Conservation (phyloP, 1,140 invertebrate genomes). For the Neodiprion virginianus region DNA sequence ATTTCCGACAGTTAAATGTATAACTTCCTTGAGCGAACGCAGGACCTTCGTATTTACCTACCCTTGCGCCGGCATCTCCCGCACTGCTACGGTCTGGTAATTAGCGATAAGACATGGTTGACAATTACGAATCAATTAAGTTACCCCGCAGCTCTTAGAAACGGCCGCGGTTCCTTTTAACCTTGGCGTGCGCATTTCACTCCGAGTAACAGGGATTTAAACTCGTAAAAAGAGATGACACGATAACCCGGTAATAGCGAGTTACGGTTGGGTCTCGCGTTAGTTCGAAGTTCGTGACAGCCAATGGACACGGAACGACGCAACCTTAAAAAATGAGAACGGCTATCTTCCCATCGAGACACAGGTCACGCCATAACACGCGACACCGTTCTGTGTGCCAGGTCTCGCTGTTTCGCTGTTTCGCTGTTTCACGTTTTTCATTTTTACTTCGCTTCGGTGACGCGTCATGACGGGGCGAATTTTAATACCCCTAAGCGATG, state of each 20-base stretch:
- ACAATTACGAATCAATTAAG: too few relatives aligned
- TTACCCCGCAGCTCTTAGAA: too few relatives aligned
- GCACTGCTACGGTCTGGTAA: too few relatives aligned
- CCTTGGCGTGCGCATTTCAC: too few relatives aligned
- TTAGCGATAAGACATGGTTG: too few relatives aligned
- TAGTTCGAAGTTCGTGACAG: background rate
- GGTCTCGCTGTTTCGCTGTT: too few relatives aligned
- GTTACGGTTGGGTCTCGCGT: background rate
- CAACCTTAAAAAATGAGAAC: background rate
- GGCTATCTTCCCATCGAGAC: background rate
- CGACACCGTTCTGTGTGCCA: too few relatives aligned
- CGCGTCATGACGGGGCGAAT: background rate
- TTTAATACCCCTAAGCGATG: background rate
- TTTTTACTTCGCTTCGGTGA: background rate
- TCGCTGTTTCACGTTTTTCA: background rate
- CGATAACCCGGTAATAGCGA: slow-evolving; percentile 2
- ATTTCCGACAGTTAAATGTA: too few relatives aligned
- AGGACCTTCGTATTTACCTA: too few relatives aligned
- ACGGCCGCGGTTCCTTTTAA: too few relatives aligned
- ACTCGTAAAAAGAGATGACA: slow-evolving; percentile 2
- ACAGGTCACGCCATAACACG: background rate
- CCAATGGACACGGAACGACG: background rate
- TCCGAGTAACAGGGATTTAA: background rate
- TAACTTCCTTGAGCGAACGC: too few relatives aligned
- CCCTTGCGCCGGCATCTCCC: too few relatives aligned